Percentiles rank a stretch among this genome's conserved stretches.
These are phyloP conservation scores for Chloropsis cyanopogon DNA, from an alignment of 2,113 vertebrate species.

Conservation along the genomic window DNA sequence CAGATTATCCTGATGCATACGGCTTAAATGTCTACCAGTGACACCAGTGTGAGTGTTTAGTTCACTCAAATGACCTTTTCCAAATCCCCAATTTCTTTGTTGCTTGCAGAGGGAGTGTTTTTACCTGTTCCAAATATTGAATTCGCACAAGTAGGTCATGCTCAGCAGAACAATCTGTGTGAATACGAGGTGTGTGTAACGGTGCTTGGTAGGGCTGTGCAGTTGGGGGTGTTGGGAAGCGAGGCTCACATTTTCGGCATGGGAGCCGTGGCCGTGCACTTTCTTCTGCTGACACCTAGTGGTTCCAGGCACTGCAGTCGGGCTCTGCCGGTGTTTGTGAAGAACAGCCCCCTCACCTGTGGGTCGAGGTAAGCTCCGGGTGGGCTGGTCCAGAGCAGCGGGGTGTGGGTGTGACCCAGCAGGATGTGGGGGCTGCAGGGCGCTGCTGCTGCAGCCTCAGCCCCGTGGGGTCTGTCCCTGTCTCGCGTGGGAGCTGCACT, in stretches of 20 bases:
- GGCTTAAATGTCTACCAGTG: background rate
- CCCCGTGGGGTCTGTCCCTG: background rate
- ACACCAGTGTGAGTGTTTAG: background rate
- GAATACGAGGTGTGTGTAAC: background rate
- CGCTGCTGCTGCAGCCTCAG: background rate
- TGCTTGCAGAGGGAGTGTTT: background rate
- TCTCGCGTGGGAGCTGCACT: background rate
- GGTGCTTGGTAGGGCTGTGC: constrained; percentile 29
- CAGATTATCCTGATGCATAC: background rate
- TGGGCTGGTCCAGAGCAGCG: background rate
- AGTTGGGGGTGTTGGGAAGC: background rate
- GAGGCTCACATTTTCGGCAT: fast-evolving
- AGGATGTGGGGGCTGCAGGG: background rate
- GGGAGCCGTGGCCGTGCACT: constrained; percentile 17
- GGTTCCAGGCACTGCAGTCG: background rate
- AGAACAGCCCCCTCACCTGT: background rate
- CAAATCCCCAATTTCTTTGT: background rate
- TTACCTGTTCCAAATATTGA: background rate
- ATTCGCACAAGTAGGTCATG: background rate
- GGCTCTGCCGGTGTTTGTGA: fast-evolving
- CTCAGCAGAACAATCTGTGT: background rate
- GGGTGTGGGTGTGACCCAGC: background rate
- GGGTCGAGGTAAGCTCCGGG: background rate
- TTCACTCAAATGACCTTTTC: background rate
- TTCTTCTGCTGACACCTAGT: constrained; percentile 77